phyloP scores from a whole-genome alignment of 1,140 invertebrate species.

The Brachionus rubens region DNA sequence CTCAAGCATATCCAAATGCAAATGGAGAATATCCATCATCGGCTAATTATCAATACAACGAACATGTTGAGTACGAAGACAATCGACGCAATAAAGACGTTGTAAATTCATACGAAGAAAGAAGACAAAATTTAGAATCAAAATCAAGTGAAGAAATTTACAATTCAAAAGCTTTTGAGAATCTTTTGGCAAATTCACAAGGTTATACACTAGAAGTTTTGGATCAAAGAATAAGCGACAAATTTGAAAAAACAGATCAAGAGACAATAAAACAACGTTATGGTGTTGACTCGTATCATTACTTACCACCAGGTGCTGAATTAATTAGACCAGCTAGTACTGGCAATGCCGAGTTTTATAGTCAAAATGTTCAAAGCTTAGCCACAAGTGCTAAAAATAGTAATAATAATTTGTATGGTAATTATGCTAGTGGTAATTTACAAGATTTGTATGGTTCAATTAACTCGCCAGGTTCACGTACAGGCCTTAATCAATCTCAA shows the following conservation, averaged over 20 bases:
- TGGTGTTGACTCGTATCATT: constrained; percentile 38
- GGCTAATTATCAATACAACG: constrained; percentile 13
- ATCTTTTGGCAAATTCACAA: constrained; percentile 15
- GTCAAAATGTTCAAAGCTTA: neutral
- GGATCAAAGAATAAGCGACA: constrained; percentile 37
- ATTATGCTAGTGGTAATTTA: neutral
- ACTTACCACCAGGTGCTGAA: constrained; percentile 11
- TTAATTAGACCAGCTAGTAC: neutral
- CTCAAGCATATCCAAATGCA: neutral
- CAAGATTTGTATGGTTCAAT: constrained; percentile 13
- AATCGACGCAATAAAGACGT: neutral
- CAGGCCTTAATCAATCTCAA: constrained; percentile 6
- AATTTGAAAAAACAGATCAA: constrained; percentile 44
- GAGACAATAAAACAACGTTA: constrained; percentile 25
- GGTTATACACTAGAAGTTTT: constrained; percentile 43
- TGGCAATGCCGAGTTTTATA: constrained; percentile 7
- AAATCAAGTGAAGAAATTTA: neutral
- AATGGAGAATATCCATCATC: constrained; percentile 30
- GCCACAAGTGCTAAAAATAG: constrained; percentile 4
- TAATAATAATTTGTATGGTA: constrained; percentile 22
- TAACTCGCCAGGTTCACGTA: neutral
- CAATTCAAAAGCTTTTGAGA: constrained; percentile 29
- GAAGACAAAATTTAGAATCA: neutral
- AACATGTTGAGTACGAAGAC: constrained; percentile 32
- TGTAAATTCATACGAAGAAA: neutral